Base-by-base conservation (phyloP, 92 coral and sea anemone species). In the Phenganax subtilis region DNA sequence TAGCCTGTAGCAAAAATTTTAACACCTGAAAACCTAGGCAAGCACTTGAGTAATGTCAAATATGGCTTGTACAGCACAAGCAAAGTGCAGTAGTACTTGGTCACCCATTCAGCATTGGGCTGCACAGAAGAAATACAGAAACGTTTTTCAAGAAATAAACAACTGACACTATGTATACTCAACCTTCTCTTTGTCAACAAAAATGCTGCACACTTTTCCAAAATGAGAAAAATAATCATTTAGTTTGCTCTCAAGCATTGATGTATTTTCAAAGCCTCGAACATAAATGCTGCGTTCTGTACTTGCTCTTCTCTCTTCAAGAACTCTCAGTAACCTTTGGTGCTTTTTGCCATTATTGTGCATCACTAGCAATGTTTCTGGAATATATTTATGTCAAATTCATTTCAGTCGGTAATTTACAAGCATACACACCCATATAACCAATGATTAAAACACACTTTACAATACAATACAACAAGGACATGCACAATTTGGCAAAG, bases 101-200 rank as follows among this genome's bases (percentile, higher is more conserved):
- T 37, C 47, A 37, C 47, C 47, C 47, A 37, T 37, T 37, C 47
- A 37, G 47, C 47, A 37, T 37, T 37, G 47, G 47, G 5, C 47
- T 37, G 47, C 47, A 37, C 47, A 37, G 52, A 31, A 20, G 9
- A 69, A 30, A 9, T 12, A 30, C 12, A 27, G 30, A 69, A 11
- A 3, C 16, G 51, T 51, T 30, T 51, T 73, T 4, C 12, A 20
- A 28, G 14, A 28, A n/a, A 29, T 73, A 73, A 73, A 47, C 6
- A 0, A 16, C 0, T 6, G 14, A 15, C 76, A 30, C 31, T 67
- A 73, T 20, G 25, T 20, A 20, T 54, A 62, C 73, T 85, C 60
- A 77, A 91, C 98, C 98, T 93, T 91, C 70, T 93, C 91, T 75
- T 93, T 93, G 74, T 93, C 98, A 81, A 93, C 82, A 85, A 88